Evolutionary conservation across 2,113 vertebrate genomes (phyloP), one percentile per base, ranked within the genome.

Genomic region (Hippocampus mohnikei): DNA sequence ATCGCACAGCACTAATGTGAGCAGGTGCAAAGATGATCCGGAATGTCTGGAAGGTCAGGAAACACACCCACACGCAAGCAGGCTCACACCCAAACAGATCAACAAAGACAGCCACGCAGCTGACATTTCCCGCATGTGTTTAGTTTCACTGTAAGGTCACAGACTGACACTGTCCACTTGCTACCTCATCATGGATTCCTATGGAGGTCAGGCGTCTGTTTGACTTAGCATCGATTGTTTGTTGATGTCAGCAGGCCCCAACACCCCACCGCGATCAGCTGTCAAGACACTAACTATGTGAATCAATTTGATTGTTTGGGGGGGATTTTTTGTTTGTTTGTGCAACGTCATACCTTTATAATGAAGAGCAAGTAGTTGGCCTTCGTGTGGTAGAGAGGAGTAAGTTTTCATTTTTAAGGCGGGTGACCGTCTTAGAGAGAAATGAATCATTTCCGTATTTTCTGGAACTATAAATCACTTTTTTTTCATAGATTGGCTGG

Each of bases 401-500:
- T 83, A 90, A 84, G 72, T 87, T 87, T 74, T 79, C 88, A 87
- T 88, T 86, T 85, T 3, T 62, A 74, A 52, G 77, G 69, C 66
- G 67, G 78, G 68, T 9, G 52, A 74, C 72, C 37, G 53, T 80
- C 81, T 83, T 82, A 76, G 85, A 33, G 73, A 84, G 84, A 85
- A 88, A 88, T 87, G 66, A 83, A 83, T 84, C 84, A 66, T 75
- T 6, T 1, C 5, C 33, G 1, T 37, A 37, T 37, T 37, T 37
- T 37, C 33, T 1, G 5, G 33, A 37, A 37, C 33, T 37, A 37
- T 37, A 37, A 37, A 1, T 37, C 33, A 6, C 33, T 37, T 37
- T 37, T 37, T 33, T 37, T 37, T 37, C 33, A 37, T 37, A 37
- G 33, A 1, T 37, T 37, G 33, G 33, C 33, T 1, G 33, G 33